Conservation (phyloP, 2,888 invertebrate species). For the Yponomeuta cagnagella region DNA sequence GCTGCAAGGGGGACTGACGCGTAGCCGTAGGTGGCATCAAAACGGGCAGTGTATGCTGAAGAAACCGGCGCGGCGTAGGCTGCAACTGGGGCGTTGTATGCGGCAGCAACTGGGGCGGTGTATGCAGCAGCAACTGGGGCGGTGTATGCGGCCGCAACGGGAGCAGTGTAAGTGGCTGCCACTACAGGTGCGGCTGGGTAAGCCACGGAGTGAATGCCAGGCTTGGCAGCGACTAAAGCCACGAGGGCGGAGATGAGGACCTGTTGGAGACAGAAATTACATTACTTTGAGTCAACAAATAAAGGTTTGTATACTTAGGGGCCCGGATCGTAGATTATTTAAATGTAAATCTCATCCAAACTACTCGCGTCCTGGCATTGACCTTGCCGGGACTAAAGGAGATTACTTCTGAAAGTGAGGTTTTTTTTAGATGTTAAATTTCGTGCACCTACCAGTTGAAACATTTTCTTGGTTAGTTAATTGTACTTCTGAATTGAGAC, state of each 20-base stretch:
- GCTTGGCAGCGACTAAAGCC: constrained; percentile 58
- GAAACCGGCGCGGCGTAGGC: constrained; percentile 21
- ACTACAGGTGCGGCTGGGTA: constrained; percentile 39
- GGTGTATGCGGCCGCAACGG: constrained; percentile 37
- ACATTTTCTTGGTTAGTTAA: constrained; percentile 52
- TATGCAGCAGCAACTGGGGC: constrained; percentile 46
- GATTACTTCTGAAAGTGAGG: no score
- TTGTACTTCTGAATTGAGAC: constrained; percentile 32
- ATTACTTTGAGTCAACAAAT: not conserved
- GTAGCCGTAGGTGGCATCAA: not conserved
- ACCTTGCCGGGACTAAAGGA: no score
- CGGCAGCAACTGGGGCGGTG: constrained; percentile 44
- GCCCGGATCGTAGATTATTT: no score
- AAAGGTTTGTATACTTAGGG: not conserved
- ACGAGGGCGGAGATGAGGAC: constrained; percentile 51
- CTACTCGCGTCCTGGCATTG: no score
- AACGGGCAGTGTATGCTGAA: constrained; percentile 19
- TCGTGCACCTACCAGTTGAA: constrained; percentile 56
- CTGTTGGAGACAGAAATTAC: constrained; percentile 32
- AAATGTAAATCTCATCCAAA: no score
- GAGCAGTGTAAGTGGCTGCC: constrained; percentile 35
- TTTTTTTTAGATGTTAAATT: not conserved
- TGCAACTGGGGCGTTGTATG: constrained; percentile 46
- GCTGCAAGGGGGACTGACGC: constrained; percentile 13
- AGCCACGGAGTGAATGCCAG: constrained; percentile 52